Evolutionary conservation across 2,888 invertebrate species (phyloP).

Genomic region (Halocaridina rubra): DNA sequence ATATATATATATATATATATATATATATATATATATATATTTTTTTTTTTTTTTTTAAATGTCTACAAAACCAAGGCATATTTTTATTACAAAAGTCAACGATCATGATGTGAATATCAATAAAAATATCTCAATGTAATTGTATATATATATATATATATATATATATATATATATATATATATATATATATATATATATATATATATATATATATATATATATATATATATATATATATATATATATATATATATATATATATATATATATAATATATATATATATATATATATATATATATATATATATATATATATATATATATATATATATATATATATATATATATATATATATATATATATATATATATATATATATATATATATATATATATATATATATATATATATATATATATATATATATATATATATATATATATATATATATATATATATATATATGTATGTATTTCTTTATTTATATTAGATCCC

Average conservation of each 20-base stretch:
- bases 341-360: conserved; percentile 9
- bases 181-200: neutral
- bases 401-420: conserved; percentile 20
- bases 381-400: neutral
- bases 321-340: neutral
- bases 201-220: neutral
- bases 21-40: neutral
- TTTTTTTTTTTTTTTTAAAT: too few species aligned
- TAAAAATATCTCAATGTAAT: too few species aligned
- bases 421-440: conserved; percentile 21
- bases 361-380: neutral
- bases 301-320: neutral
- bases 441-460: neutral
- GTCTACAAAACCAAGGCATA: too few species aligned
- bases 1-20: neutral
- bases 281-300: neutral
- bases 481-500: neutral
- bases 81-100: too few species aligned
- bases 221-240: neutral
- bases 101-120: too few species aligned
- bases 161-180: neutral
- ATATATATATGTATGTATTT: neutral
- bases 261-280: neutral
- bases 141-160: neutral
- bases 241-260: neutral